Conservation (phyloP, 2,113 vertebrate genomes). For the Odocoileus hemionus region DNA sequence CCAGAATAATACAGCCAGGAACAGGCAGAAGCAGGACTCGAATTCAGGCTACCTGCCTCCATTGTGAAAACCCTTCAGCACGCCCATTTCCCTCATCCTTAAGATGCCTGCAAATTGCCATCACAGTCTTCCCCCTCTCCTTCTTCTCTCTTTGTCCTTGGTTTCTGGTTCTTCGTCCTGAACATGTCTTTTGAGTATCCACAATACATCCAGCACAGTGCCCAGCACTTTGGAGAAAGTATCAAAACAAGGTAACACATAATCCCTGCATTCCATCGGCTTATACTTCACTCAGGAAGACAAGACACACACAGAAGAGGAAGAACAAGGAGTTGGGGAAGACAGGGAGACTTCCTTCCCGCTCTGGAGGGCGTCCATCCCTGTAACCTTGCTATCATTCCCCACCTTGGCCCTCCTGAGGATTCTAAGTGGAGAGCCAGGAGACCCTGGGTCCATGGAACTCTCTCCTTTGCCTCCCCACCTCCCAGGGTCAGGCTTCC, state of each 20-base stretch:
- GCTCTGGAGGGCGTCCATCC: neutral
- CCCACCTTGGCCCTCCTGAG: neutral
- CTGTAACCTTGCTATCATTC: rapidly evolving
- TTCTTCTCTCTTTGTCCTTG: neutral
- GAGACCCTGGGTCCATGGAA: neutral
- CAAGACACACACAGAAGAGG: neutral
- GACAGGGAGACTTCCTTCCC: neutral
- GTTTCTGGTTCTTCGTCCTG: neutral
- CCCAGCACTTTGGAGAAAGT: neutral
- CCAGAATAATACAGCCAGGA: neutral
- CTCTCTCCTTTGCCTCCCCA: neutral
- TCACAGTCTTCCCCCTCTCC: no score
- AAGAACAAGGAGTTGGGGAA: no score
- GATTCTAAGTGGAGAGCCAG: neutral
- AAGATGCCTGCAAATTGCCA: neutral
- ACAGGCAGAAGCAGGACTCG: neutral
- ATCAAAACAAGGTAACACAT: neutral
- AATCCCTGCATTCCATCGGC: neutral
- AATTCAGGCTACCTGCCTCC: neutral
- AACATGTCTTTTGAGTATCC: neutral
- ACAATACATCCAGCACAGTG: neutral
- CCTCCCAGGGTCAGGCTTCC: neutral
- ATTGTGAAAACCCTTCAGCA: neutral
- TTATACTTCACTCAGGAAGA: neutral
- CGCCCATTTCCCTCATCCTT: neutral